These are phyloP conservation scores for Syndactyla subalaris DNA, from an alignment of 2,797 vertebrate species.

Conservation along the genomic window DNA sequence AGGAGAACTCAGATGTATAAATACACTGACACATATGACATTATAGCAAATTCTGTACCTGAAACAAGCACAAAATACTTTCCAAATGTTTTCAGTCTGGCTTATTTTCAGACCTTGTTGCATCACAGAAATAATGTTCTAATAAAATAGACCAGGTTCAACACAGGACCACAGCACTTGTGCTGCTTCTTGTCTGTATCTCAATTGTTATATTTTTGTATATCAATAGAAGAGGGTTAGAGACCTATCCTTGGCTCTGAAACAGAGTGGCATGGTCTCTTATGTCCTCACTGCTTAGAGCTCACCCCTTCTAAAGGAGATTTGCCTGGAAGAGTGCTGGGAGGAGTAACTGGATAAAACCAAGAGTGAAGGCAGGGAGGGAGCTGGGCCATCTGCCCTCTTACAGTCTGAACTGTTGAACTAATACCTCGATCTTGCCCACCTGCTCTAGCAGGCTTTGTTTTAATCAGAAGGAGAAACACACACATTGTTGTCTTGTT, in stretches of 20 bases:
- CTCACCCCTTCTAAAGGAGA: neutral
- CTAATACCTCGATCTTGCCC: neutral
- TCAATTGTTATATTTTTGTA: neutral
- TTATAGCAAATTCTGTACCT: neutral
- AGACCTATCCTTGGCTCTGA: neutral
- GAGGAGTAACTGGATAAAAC: neutral
- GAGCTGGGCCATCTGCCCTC: neutral
- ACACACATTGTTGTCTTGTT: neutral
- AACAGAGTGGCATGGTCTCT: neutral
- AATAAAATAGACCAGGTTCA: neutral
- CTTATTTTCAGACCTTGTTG: neutral
- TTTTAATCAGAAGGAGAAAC: neutral
- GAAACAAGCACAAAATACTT: neutral
- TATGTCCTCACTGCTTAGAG: neutral
- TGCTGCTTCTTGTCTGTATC: neutral
- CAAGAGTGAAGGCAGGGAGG: neutral
- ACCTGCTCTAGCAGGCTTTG: neutral
- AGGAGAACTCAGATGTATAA: neutral
- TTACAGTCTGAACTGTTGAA: neutral
- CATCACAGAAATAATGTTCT: neutral
- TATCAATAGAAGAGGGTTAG: neutral
- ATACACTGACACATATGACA: neutral
- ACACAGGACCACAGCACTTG: neutral
- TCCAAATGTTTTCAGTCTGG: neutral
- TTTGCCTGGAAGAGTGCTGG: neutral